Base-by-base conservation (phyloP, 2,113 vertebrate species). In the Serilophus lunatus region DNA sequence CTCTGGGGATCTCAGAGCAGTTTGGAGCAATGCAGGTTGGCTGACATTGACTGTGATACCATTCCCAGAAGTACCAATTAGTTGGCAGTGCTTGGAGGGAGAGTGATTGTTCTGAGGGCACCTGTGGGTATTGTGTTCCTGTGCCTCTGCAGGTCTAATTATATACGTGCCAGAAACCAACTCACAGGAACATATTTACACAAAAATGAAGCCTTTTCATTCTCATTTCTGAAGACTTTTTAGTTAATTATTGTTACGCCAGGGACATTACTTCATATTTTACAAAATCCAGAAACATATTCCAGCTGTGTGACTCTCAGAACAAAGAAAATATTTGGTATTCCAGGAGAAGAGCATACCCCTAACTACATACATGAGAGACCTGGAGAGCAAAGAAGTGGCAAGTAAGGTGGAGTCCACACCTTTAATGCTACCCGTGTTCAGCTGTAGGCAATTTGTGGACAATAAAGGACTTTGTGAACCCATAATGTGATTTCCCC, bases 1-100 rank as follows among this genome's bases (percentile, higher is more conserved):
- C 76, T 95, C 86, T 88, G 94, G 92, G 87, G 56, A 68, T 95
- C 90, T 70, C 92, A 59, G 79, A 91, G 86, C 88, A 84, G 65
- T 95, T 94, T 93, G 83, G 96, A 89, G 91, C 54, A 66, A 61
- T 5, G 7, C 74, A 96, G 90, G 80, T 45, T 90, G 86, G 86
- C 93, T 94, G 94, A 93, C 94, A 88, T 74, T 84, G 72, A 13
- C 88, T 93, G 83, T 96, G 95, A 93, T 96, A 84, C 74, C 90
- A 14, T 90, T 96, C 97, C 97, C 97, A 96, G 72, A 95, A 96
- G 96, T 95, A 82, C 90, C 96, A 97, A 97, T 97, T 97, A 97
- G 95, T 28, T 92, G 91, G 61, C 88, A 80, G 81, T 88, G 89
- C 95, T 96, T 90, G 84, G 95, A 96, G 94, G 84, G 78, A 91